Conservation (phyloP, 2,113 vertebrate species). For the Melanerpes formicivorus region DNA sequence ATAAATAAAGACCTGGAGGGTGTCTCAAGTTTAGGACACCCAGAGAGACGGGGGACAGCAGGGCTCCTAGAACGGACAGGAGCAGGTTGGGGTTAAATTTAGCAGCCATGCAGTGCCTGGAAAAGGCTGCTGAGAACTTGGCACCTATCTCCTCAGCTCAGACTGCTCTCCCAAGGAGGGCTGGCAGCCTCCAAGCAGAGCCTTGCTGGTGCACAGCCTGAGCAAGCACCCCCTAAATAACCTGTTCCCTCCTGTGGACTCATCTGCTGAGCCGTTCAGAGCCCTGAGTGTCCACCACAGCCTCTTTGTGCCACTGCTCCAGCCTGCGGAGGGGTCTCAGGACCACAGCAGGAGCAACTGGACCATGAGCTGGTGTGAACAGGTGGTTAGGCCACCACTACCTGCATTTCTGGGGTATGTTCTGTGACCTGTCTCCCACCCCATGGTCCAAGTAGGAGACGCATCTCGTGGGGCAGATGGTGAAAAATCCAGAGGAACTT, state of each 20-base stretch:
- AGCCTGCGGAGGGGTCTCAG: not conserved
- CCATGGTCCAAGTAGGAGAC: not conserved
- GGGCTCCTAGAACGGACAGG: not conserved
- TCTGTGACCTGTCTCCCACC: not conserved
- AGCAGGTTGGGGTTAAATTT: constrained; percentile 66
- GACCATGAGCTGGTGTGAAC: not conserved
- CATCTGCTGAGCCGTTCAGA: not conserved
- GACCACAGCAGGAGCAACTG: not conserved
- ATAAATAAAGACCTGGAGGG: not conserved
- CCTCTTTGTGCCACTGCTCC: not conserved
- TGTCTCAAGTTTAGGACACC: not conserved
- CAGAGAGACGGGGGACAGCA: not conserved
- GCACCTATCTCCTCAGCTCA: not conserved
- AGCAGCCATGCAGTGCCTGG: constrained; percentile 24
- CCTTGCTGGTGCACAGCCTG: not conserved
- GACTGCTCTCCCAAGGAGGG: not conserved
- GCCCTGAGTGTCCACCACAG: not conserved
- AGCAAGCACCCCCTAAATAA: constrained; percentile 18
- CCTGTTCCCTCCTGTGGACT: not conserved
- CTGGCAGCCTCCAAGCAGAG: not conserved
- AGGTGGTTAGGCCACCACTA: not conserved
- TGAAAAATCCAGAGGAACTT: too few relatives aligned
- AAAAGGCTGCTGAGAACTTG: constrained; percentile 41
- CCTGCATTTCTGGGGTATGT: not conserved
- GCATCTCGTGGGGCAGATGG: not conserved